Percentiles rank a stretch among this genome's conserved stretches.
Conservation (phyloP, 2,113 vertebrate genomes). For the Fulmarus glacialis region DNA sequence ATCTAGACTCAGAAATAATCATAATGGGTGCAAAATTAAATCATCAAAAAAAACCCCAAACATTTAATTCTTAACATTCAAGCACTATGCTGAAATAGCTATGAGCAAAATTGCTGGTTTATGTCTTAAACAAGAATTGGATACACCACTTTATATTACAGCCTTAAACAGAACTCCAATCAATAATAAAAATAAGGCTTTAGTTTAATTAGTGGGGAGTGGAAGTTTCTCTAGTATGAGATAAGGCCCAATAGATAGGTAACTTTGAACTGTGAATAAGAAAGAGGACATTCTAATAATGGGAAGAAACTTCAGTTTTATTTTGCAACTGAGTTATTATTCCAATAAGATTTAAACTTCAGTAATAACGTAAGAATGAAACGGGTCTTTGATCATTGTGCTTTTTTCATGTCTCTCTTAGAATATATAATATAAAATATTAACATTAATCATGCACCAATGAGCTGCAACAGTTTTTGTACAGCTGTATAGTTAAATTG, state of each 20-base stretch:
- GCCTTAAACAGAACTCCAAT: neutral
- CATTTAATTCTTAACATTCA: neutral
- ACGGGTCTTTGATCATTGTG: neutral
- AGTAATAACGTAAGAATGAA: neutral
- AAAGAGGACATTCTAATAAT: neutral
- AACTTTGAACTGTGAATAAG: neutral
- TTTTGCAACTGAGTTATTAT: slow-evolving; percentile 19
- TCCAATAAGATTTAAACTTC: slow-evolving; percentile 15
- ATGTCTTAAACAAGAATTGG: neutral
- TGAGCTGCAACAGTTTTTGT: slow-evolving; percentile 39
- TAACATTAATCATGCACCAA: slow-evolving; percentile 1
- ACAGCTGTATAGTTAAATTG: slow-evolving; percentile 21
- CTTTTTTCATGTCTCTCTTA: slow-evolving; percentile 3
- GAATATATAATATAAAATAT: slow-evolving; percentile 18
- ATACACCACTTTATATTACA: neutral
- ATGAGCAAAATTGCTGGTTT: neutral
- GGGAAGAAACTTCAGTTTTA: slow-evolving; percentile 43
- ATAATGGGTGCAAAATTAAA: neutral
- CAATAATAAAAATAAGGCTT: neutral
- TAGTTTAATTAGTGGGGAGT: neutral
- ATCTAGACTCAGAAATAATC: neutral
- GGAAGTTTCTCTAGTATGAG: neutral
- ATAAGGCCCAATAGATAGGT: neutral
- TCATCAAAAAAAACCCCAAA: accelerated
- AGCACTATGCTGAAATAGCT: neutral